phyloP scores from a whole-genome alignment of 2,113 vertebrate species.

The Cygnus buccinator region DNA sequence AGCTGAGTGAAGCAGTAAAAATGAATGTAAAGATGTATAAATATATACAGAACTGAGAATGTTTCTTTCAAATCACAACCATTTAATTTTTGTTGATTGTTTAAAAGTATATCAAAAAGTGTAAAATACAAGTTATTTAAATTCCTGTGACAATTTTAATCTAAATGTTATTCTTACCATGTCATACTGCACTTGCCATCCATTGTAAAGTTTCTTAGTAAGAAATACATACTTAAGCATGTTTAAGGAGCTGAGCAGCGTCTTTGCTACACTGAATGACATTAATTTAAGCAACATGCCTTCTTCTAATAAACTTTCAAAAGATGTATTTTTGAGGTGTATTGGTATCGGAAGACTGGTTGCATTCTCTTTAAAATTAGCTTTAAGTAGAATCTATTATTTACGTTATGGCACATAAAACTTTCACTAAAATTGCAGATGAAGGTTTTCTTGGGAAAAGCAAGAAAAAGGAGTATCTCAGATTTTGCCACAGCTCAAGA shows the following conservation, averaged over 20 bases:
- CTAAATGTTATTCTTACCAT: slow-evolving; percentile 4
- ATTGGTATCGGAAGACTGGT: neutral
- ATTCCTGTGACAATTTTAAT: slow-evolving; percentile 13
- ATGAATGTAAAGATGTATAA: slow-evolving; percentile 10
- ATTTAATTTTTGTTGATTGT: neutral
- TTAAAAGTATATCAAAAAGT: neutral
- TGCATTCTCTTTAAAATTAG: neutral
- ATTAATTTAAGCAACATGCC: neutral
- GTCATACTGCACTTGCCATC: neutral
- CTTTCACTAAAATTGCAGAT: neutral
- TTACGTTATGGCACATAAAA: neutral
- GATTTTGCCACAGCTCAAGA: neutral
- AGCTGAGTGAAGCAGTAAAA: slow-evolving; percentile 7
- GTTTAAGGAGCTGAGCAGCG: neutral
- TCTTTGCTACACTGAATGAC: neutral
- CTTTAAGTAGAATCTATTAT: neutral
- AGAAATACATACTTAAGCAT: neutral
- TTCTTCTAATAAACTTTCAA: neutral
- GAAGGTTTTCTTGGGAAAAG: neutral
- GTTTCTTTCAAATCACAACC: neutral
- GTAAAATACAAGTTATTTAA: neutral
- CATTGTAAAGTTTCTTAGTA: neutral
- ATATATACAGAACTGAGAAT: neutral
- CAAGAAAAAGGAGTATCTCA: neutral
- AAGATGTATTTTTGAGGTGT: neutral